phyloP scores from a whole-genome alignment of 2,797 vertebrate genomes.

The Enteromius paludinosus region DNA sequence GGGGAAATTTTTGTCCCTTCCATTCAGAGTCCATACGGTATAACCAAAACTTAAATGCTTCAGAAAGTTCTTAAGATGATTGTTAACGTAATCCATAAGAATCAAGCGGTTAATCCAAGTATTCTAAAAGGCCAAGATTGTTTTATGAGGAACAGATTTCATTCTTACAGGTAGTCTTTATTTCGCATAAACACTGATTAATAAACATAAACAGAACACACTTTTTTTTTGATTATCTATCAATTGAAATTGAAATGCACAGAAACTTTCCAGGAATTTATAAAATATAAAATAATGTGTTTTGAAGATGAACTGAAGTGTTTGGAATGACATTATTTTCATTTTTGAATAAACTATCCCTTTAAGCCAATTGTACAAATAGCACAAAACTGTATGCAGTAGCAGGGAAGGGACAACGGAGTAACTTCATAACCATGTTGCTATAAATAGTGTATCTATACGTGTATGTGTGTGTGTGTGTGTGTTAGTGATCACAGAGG shows the following conservation, averaged over 20 bases:
- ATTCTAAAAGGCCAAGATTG: not conserved
- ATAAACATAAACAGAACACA: not conserved
- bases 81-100: not conserved
- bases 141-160: not conserved
- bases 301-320: not conserved
- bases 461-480: constrained; percentile 24
- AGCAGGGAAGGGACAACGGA: not conserved
- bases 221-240: no score
- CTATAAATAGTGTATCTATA: constrained; percentile 23
- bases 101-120: not conserved
- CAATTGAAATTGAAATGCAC: not conserved
- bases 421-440: constrained; percentile 16
- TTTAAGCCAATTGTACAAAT: not conserved
- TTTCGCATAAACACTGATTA: not conserved
- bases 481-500: constrained; percentile 37
- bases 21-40: not conserved
- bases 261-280: not conserved
- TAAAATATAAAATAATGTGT: not conserved
- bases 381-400: not conserved
- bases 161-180: not conserved
- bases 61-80: not conserved
- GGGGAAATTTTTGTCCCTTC: not conserved
- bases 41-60: not conserved
- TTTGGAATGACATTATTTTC: not conserved
- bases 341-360: not conserved